phyloP scores from a whole-genome alignment of 23 tunicate species.

The Phallusia fumigata region DNA sequence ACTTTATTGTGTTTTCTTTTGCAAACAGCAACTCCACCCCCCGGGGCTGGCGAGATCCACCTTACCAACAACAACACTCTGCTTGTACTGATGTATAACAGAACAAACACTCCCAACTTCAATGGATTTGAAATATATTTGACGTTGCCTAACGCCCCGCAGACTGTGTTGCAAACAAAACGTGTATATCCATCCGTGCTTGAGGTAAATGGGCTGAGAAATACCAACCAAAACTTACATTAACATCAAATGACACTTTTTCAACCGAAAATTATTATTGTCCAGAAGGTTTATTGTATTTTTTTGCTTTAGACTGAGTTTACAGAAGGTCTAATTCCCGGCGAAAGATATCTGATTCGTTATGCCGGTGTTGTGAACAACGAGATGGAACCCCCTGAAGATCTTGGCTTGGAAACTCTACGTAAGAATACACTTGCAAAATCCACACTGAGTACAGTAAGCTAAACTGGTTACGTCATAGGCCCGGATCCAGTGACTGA shows the following conservation, averaged over 20 bases:
- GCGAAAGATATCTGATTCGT: conserved; percentile 25
- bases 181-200: neutral
- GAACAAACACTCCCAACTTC: neutral
- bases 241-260: neutral
- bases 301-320: conserved; percentile 38
- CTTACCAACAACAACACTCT: conserved; percentile 44
- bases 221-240: neutral
- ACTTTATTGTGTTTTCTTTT: neutral
- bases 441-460: neutral
- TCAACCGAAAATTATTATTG: neutral
- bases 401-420: conserved; percentile 23
- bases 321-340: conserved; percentile 36
- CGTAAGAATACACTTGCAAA: conserved; percentile 15
- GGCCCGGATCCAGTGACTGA: conserved; percentile 37
- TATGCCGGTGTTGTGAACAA: neutral
- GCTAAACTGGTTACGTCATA: neutral
- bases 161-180: neutral
- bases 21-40: neutral
- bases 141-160: neutral
- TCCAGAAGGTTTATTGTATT: neutral
- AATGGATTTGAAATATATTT: conserved; percentile 11
- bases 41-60: conserved; percentile 19
- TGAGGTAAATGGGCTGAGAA: neutral
- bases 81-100: conserved; percentile 18
- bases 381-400: conserved; percentile 21